Percentiles rank a stretch among this genome's conserved stretches.
phyloP scores from a whole-genome alignment of 2,113 vertebrate species.

The Paraplagusia blochii region DNA sequence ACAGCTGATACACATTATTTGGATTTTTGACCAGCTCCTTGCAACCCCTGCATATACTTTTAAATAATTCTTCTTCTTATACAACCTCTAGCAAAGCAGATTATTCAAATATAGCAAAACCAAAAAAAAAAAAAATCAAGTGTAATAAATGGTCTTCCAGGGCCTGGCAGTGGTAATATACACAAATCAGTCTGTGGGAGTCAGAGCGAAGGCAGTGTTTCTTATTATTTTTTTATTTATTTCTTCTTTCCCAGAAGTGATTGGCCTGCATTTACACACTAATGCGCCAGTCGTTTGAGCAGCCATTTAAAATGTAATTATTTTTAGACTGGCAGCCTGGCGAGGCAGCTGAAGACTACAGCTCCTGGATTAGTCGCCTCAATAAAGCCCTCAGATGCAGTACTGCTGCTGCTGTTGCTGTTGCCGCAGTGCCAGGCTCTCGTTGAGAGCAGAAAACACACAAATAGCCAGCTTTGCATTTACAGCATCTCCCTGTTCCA shows the following conservation, averaged over 20 bases:
- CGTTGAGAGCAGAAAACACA: constrained; percentile 16
- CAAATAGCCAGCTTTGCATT: background rate
- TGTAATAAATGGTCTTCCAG: constrained; percentile 69
- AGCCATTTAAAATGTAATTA: constrained; percentile 77
- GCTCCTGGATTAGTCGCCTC: constrained; percentile 55
- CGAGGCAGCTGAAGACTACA: constrained; percentile 48
- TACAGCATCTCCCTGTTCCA: constrained; percentile 12
- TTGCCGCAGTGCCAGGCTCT: constrained; percentile 18
- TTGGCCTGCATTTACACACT: constrained; percentile 70
- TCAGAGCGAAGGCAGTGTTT: constrained; percentile 53
- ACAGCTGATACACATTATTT: too few species aligned
- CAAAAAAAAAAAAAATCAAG: constrained; percentile 66
- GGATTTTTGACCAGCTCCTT: too few species aligned
- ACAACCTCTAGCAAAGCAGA: constrained; percentile 75
- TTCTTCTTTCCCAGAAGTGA: constrained; percentile 45
- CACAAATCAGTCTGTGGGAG: constrained; percentile 64
- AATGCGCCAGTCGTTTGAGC: constrained; percentile 66
- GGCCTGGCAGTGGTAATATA: constrained; percentile 42
- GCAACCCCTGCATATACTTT: constrained; percentile 60
- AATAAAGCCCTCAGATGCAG: constrained; percentile 42
- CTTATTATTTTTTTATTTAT: constrained; percentile 26
- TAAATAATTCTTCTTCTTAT: constrained; percentile 55
- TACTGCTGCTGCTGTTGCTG: constrained; percentile 2
- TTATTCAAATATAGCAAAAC: constrained; percentile 70
- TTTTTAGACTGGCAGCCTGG: constrained; percentile 51